These are phyloP conservation scores for Ornithoptera priamus DNA, from an alignment of 2,888 invertebrate genomes.

Conservation along the genomic window DNA sequence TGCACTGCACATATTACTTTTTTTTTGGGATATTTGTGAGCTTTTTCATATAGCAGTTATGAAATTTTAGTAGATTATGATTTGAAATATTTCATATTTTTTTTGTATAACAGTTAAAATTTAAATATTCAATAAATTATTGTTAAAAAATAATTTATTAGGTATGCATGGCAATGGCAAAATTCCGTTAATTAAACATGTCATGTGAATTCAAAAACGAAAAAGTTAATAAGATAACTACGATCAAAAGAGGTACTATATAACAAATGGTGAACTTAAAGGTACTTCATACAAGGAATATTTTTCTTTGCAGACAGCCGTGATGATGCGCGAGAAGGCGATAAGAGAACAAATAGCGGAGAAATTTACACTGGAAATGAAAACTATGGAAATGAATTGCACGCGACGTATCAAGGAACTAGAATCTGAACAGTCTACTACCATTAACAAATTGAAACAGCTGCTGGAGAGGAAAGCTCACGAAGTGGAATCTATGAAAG, in stretches of 20 bases:
- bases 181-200: neutral
- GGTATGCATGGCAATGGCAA: neutral
- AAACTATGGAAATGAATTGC: conserved; percentile 78
- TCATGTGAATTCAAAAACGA: too few relatives aligned
- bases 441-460: conserved; percentile 70
- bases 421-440: conserved; percentile 71
- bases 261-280: too few relatives aligned
- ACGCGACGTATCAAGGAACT: conserved; percentile 71
- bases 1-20: neutral
- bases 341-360: conserved; percentile 85
- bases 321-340: conserved; percentile 78
- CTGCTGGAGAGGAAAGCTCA: conserved; percentile 74
- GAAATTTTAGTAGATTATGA: too few relatives aligned
- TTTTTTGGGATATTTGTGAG: neutral
- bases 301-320: conserved; percentile 57
- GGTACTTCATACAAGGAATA: too few relatives aligned
- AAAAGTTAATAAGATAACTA: too few relatives aligned
- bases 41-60: too few relatives aligned
- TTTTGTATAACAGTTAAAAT: too few relatives aligned
- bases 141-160: neutral
- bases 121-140: neutral
- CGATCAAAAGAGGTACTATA: too few relatives aligned
- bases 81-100: neutral
- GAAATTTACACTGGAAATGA: conserved; percentile 82
- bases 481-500: conserved; percentile 75